phyloP scores from a whole-genome alignment of 2,113 vertebrate genomes.

The Poicephalus gulielmi region DNA sequence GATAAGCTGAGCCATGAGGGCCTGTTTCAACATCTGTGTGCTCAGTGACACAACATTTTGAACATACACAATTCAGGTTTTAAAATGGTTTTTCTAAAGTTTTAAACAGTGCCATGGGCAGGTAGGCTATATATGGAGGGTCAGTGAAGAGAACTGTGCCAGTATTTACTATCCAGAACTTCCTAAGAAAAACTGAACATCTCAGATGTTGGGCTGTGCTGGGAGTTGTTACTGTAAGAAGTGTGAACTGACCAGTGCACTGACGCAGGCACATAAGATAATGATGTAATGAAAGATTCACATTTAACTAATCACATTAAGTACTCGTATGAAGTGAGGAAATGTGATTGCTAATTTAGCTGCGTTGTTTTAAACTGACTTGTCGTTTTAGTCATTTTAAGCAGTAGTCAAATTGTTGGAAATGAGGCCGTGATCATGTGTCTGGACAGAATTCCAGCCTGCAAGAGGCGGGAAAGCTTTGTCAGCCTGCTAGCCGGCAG shows the following conservation, averaged over 20 bases:
- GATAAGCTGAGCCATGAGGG: neutral
- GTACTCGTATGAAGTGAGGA: neutral
- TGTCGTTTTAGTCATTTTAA: neutral
- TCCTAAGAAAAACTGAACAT: accelerated
- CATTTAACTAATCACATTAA: neutral
- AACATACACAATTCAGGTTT: neutral
- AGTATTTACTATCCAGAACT: neutral
- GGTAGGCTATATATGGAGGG: neutral
- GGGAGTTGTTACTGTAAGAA: neutral
- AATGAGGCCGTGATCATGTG: neutral
- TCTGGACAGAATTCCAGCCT: neutral
- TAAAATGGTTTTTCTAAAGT: neutral
- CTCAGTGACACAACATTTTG: neutral
- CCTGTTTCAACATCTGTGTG: neutral
- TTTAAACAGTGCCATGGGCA: neutral
- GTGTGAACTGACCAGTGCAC: neutral
- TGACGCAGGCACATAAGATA: neutral
- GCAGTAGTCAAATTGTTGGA: neutral
- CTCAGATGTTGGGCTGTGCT: neutral
- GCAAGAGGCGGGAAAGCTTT: neutral
- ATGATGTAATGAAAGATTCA: neutral
- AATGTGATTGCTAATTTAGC: neutral
- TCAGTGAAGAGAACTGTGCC: neutral
- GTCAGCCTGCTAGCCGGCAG: neutral
- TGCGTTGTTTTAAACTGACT: neutral